phyloP scores from a whole-genome alignment of 2,797 vertebrate genomes.

The Neosilurus mollespiculum region DNA sequence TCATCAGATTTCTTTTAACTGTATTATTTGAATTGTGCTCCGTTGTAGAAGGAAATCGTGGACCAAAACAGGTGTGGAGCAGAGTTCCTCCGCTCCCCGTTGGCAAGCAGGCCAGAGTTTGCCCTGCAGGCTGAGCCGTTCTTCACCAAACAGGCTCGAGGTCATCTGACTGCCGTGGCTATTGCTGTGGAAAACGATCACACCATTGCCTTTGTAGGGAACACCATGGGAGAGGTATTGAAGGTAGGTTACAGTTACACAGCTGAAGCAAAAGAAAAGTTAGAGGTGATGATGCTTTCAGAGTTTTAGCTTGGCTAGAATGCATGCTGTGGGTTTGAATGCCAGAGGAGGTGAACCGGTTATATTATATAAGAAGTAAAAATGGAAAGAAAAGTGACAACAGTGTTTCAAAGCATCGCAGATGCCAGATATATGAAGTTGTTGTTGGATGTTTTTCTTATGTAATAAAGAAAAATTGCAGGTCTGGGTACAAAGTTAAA shows the following conservation, averaged over 20 bases:
- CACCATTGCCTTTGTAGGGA: conserved; percentile 88
- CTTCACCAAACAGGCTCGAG: conserved; percentile 66
- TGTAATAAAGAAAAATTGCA: neutral
- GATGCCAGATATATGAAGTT: conserved; percentile 3
- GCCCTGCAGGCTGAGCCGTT: conserved; percentile 61
- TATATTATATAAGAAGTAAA: conserved; percentile 28
- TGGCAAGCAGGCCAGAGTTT: conserved; percentile 82
- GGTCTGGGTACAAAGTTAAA: neutral
- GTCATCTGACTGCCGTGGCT: conserved; percentile 79
- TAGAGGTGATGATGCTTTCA: neutral
- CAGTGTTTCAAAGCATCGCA: neutral
- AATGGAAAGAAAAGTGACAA: conserved; percentile 21
- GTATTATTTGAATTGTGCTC: neutral
- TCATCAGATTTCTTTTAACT: neutral
- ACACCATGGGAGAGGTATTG: conserved; percentile 81
- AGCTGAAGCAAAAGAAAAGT: neutral
- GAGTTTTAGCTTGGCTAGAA: conserved; percentile 21
- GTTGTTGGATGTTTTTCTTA: conserved; percentile 3
- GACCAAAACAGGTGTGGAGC: conserved; percentile 69
- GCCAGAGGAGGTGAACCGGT: neutral
- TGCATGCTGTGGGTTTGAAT: conserved; percentile 21
- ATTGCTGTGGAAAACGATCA: conserved; percentile 85
- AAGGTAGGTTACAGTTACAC: conserved; percentile 75
- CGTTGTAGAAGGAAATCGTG: conserved; percentile 65
- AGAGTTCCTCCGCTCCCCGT: conserved; percentile 82